These are phyloP conservation scores for Hydroisotoma schaefferi DNA, from an alignment of 2,888 invertebrate genomes.

Conservation along the genomic window DNA sequence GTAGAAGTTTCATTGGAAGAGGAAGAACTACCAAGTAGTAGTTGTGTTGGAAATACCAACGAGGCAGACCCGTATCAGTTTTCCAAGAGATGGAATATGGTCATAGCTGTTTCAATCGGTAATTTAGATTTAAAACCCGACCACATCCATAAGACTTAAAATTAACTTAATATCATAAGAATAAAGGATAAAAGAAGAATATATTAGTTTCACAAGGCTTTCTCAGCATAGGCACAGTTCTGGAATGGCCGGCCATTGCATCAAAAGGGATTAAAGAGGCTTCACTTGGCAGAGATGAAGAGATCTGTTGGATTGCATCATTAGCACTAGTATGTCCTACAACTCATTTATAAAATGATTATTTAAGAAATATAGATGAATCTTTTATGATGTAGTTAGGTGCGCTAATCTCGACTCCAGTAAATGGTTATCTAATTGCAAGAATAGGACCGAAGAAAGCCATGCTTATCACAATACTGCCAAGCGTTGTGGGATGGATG, in stretches of 20 bases:
- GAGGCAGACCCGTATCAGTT: too few relatives aligned
- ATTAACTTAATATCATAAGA: too few relatives aligned
- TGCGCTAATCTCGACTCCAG: constrained; percentile 33
- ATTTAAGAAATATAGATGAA: not conserved
- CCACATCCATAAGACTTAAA: too few relatives aligned
- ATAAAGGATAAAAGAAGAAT: too few relatives aligned
- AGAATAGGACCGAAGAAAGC: constrained; percentile 29
- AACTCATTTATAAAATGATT: too few relatives aligned
- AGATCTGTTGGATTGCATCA: constrained; percentile 59
- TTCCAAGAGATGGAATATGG: too few relatives aligned
- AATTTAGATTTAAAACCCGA: too few relatives aligned
- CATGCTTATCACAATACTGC: constrained; percentile 33
- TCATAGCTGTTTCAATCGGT: too few relatives aligned
- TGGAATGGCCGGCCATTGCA: constrained; percentile 26
- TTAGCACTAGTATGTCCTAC: constrained; percentile 50
- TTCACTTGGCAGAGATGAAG: constrained; percentile 50
- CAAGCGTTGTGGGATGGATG: constrained; percentile 34
- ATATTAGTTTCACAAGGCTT: constrained; percentile 35
- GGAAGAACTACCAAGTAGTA: too few relatives aligned
- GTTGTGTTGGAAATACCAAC: too few relatives aligned
- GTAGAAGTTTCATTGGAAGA: too few relatives aligned
- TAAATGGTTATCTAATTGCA: constrained; percentile 25
- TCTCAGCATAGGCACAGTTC: constrained; percentile 31
- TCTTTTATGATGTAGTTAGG: constrained; percentile 48
- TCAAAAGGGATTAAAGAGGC: constrained; percentile 13